Percentiles rank a stretch among this genome's conserved stretches.
These are phyloP conservation scores for Amazona vittata DNA, from an alignment of 2,113 vertebrate genomes.

Conservation along the genomic window DNA sequence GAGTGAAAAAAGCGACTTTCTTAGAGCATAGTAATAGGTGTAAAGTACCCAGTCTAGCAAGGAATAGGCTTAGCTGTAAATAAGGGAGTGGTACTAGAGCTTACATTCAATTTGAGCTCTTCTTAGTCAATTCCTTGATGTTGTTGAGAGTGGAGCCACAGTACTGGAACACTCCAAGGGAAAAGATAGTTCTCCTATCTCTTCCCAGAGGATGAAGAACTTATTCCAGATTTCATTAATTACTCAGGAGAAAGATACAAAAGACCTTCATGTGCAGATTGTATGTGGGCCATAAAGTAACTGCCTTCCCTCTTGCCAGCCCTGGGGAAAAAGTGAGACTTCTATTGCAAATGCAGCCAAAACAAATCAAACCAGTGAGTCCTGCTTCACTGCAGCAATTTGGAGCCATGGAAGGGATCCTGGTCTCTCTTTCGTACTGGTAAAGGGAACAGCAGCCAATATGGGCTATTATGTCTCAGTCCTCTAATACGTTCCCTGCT, in stretches of 20 bases:
- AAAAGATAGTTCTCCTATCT: not conserved
- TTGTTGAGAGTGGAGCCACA: not conserved
- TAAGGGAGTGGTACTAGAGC: not conserved
- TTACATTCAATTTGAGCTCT: not conserved
- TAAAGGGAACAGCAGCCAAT: not conserved
- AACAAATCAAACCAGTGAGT: slow-evolving; percentile 15
- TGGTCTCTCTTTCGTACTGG: not conserved
- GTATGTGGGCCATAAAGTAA: not conserved
- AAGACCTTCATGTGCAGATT: not conserved
- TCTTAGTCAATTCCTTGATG: not conserved
- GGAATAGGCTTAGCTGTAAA: not conserved
- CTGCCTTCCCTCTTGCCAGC: not conserved
- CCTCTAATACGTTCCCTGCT: not conserved
- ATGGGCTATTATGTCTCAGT: not conserved
- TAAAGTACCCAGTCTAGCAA: not conserved
- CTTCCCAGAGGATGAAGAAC: not conserved
- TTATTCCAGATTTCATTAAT: not conserved
- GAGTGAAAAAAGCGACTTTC: not conserved
- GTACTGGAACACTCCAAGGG: not conserved
- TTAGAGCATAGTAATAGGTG: not conserved
- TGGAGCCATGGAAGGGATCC: not conserved
- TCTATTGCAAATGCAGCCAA: not conserved
- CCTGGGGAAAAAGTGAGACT: not conserved
- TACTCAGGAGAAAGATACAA: not conserved
- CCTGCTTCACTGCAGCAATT: not conserved